Evolutionary conservation across 2,888 invertebrate species (phyloP).

Genomic region (Coenonympha arcania): DNA sequence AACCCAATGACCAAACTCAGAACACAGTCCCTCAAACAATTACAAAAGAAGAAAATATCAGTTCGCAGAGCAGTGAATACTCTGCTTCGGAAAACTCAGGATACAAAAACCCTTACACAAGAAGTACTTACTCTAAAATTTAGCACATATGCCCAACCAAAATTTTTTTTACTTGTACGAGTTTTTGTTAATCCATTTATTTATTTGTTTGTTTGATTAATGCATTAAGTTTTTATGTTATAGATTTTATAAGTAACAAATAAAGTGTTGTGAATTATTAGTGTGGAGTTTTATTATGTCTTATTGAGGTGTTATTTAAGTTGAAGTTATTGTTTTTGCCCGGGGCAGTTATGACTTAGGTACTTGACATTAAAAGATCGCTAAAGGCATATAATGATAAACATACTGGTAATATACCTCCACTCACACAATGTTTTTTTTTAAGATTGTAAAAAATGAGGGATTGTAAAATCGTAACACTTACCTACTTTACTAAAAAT

Average conservation of each 20-base stretch:
- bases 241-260: slow-evolving; percentile 20
- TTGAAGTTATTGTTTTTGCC: neutral
- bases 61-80: slow-evolving; percentile 48
- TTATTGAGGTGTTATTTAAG: neutral
- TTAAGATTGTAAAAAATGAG: too few relatives aligned
- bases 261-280: neutral
- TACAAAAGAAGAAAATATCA: slow-evolving; percentile 57
- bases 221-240: slow-evolving; percentile 10
- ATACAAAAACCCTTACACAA: slow-evolving; percentile 52
- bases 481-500: too few relatives aligned
- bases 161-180: slow-evolving; percentile 8
- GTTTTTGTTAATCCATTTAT: slow-evolving; percentile 12
- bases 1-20: slow-evolving; percentile 47
- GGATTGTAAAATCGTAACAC: neutral
- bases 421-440: too few relatives aligned
- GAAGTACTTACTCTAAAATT: slow-evolving; percentile 33
- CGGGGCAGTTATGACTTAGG: neutral
- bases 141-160: slow-evolving; percentile 6
- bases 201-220: slow-evolving; percentile 13
- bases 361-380: neutral
- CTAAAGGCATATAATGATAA: too few relatives aligned
- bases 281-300: neutral
- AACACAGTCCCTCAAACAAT: slow-evolving; percentile 41
- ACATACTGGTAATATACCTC: too few relatives aligned
- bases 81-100: slow-evolving; percentile 46